phyloP scores from a whole-genome alignment of 1,140 invertebrate genomes.

The Aporrectodea caliginosa region DNA sequence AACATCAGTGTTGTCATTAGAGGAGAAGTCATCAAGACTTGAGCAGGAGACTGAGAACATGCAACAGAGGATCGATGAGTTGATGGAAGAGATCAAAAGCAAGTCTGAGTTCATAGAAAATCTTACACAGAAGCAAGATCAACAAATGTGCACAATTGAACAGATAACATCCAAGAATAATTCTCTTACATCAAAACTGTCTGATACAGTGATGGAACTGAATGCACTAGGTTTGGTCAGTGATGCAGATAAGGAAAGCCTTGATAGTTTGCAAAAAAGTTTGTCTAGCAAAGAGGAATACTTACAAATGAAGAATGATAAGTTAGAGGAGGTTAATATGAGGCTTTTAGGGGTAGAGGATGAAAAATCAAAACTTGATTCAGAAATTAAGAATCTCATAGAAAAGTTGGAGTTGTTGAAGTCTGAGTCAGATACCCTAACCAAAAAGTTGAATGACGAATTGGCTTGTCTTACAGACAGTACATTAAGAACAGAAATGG shows the following conservation, averaged over 20 bases:
- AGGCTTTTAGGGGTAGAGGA: neutral
- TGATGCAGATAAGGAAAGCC: neutral
- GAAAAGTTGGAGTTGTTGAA: neutral
- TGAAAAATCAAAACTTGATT: no score
- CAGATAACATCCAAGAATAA: neutral
- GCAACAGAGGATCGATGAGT: neutral
- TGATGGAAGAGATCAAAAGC: neutral
- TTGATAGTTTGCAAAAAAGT: neutral
- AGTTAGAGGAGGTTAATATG: neutral
- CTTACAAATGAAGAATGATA: neutral
- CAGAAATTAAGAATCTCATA: neutral
- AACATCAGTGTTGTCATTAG: neutral
- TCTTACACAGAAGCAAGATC: neutral
- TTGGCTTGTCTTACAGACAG: no score
- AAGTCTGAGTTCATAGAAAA: neutral
- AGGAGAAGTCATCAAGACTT: neutral
- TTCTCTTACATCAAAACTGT: neutral
- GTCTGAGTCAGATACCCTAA: neutral
- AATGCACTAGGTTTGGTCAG: neutral
- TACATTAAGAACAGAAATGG: no score
- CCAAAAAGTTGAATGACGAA: neutral
- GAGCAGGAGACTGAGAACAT: neutral
- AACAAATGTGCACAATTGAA: neutral
- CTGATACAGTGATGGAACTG: neutral
- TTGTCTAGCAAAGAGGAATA: neutral